Base-by-base conservation (phyloP, 2,797 vertebrate genomes). In the Clarias pachynema region DNA sequence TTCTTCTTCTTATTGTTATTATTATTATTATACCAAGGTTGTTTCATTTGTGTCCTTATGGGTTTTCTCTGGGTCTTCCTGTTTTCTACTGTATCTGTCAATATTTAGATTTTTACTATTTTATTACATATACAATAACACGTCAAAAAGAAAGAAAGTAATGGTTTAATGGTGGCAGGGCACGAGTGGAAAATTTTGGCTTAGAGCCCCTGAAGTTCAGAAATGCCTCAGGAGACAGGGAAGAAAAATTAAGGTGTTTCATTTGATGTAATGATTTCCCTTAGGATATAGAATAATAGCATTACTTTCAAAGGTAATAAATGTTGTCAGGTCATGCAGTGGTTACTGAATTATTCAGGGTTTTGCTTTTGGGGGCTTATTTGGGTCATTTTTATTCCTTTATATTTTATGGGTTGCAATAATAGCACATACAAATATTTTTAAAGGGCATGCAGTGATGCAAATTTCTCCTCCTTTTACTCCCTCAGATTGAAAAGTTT, bases 251-350 rank as follows among this genome's bases (percentile, higher is more conserved):
- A 62, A 75, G 70, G 70, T 57, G 15, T 69, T 44, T 82, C 53
- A 49, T 66, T 63, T 72, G 79, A 75, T 85, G 31, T 82, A 82
- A 56, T 69, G 53, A 73, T 24, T 79, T 79, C 85, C 83, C 87
- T 77, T 24, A 80, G 85, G 84, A 89, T 85, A 79, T 75, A 37
- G 73, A 73, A 86, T 86, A 79, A 69, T 85, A 74, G 65, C 81
- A 72, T 70, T 86, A 81, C 85, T 82, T 88, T 84, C 79, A 87
- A 87, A 79, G 84, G 87, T 84, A 83, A 86, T 87, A 88, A 87
- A 84, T 72, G 74, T 85, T 69, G 81, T 70, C 60, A 49, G 79
- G 77, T 83, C 60, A 85, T 85, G 69, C 86, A 84, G 84, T 85
- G 79, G 78, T 56, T 84, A 9, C 77, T 85, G 81, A 88, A 87